Conservation (phyloP, 1,140 invertebrate species). For the Choristoneura fumiferana region DNA sequence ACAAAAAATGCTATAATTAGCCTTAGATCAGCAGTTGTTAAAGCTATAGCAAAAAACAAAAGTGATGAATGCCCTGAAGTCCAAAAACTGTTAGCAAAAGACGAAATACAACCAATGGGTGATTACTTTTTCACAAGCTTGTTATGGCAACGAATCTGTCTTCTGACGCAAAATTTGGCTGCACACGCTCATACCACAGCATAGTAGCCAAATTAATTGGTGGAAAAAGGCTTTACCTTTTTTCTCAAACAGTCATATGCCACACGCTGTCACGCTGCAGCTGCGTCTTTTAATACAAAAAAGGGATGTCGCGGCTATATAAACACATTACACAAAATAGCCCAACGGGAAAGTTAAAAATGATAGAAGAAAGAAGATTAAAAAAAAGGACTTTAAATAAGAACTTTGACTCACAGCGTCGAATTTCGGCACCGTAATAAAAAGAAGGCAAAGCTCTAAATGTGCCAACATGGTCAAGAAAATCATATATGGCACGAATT, state of each 20-base stretch:
- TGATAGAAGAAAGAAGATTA: too few species aligned
- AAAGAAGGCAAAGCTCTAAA: constrained; percentile 30
- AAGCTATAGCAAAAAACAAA: constrained; percentile 10
- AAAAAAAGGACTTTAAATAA: too few species aligned
- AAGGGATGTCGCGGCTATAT: too few species aligned
- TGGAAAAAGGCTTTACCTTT: too few species aligned
- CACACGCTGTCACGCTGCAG: too few species aligned
- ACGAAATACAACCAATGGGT: not conserved
- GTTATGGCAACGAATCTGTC: constrained; percentile 12
- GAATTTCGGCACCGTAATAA: constrained; percentile 47
- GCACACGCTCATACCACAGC: not conserved
- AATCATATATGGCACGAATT: constrained; percentile 32
- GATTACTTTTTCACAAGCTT: not conserved
- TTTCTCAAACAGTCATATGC: too few species aligned
- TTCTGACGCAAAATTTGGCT: constrained; percentile 12
- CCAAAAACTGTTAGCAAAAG: constrained; percentile 13
- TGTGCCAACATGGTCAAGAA: constrained; percentile 26
- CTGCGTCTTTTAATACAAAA: too few species aligned
- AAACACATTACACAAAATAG: too few species aligned
- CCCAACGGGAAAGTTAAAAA: too few species aligned
- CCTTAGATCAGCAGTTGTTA: constrained; percentile 4
- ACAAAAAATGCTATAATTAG: constrained; percentile 20
- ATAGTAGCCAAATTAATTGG: too few species aligned
- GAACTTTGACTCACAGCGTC: constrained; percentile 48
- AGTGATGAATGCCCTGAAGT: not conserved